Base-by-base conservation (phyloP, 1,140 invertebrate genomes). In the Lasioglossum albipes region DNA sequence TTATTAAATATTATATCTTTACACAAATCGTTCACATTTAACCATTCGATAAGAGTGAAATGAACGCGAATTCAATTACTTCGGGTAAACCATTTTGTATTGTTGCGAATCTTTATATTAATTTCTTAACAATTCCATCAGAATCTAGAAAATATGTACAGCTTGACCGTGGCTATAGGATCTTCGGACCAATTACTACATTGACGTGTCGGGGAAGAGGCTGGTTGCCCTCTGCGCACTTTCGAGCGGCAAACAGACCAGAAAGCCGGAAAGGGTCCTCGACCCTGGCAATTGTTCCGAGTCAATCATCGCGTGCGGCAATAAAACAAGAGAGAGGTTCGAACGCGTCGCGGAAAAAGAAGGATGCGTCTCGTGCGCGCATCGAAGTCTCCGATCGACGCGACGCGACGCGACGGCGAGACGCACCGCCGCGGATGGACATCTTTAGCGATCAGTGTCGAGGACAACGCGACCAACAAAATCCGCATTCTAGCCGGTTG, bases 391-490 rank as follows among this genome's bases (percentile, higher is more conserved):
- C 16, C 27, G 27, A 70, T 72, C 64, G 69, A 27, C 27, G 27
- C n/a, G n/a, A n/a, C n/a, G 65, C 59, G 54, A 20, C 27, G 54
- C 20, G 42, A 52, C 64, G 49, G 16, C 62, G 52, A 27, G 27
- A 27, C 52, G 52, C 16, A 16, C 36, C 20, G 76, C 66, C 16
- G 52, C 16, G 16, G 52, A 59, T 52, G 27, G 65, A 52, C 59
- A 52, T 42, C 45, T 65, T 79, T 7, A 36, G 27, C 70, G 49
- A 61, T 68, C 52, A 68, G 3, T 27, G 36, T 67, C 71, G 16
- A 16, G 6, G 41, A 52, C 27, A 41, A 75, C 20, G n/a, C 49
- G 54, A 69, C 10, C 42, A 80, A 68, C 54, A 75, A 62, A 52
- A 52, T 41, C 7, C 27, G 64, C 73, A 52, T 75, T 75, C 64